Evolutionary conservation across 2,113 vertebrate genomes (phyloP).

Genomic region (Eptatretus burgeri): DNA sequence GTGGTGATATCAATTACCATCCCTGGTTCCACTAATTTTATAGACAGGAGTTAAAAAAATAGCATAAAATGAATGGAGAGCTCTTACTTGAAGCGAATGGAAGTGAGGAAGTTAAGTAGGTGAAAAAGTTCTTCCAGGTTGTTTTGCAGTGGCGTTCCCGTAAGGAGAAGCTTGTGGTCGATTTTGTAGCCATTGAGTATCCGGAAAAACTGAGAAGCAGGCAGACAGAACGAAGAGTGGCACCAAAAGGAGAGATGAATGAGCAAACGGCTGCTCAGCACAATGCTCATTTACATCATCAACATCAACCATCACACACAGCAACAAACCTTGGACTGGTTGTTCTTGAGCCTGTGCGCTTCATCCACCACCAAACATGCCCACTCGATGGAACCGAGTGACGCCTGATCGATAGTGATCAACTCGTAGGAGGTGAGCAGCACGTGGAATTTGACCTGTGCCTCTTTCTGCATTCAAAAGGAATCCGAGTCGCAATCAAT

Average conservation of each 20-base stretch:
- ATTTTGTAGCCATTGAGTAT: constrained; percentile 93
- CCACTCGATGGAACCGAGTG: constrained; percentile 75
- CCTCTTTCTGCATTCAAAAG: constrained; percentile 40
- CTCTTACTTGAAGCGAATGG: constrained; percentile 73
- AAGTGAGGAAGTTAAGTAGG: constrained; percentile 87
- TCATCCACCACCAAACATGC: constrained; percentile 88
- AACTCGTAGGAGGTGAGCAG: constrained; percentile 81
- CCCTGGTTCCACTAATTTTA: too few species aligned
- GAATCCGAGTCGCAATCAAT: constrained; percentile 3
- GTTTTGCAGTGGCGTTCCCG: constrained; percentile 84
- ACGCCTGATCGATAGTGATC: constrained; percentile 84
- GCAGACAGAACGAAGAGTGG: accelerated
- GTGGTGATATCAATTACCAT: too few species aligned
- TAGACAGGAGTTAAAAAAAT: too few species aligned
- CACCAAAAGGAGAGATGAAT: not conserved
- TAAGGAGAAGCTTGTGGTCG: constrained; percentile 88
- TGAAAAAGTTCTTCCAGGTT: constrained; percentile 95
- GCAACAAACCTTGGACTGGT: constrained; percentile 63
- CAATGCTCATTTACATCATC: constrained; percentile 7
- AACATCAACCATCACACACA: not conserved
- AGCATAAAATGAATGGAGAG: too few species aligned
- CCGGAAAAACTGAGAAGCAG: constrained; percentile 47
- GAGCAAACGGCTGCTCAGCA: not conserved
- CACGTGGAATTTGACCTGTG: constrained; percentile 80
- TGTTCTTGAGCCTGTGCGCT: constrained; percentile 87